Base-by-base conservation (phyloP, 2,888 invertebrate genomes). In the Diaphora mendica region DNA sequence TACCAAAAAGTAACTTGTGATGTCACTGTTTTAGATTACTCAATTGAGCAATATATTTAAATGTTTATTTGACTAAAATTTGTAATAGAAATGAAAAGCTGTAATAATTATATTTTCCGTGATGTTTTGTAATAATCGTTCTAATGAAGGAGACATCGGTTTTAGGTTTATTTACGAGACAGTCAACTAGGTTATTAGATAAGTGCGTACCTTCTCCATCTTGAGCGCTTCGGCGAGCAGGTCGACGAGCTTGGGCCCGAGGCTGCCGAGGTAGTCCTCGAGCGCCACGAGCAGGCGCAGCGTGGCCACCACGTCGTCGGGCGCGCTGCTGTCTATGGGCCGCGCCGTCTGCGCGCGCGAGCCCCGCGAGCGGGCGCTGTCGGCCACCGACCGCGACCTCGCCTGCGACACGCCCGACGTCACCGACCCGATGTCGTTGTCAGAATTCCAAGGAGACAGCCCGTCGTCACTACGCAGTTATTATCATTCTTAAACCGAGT, bases 191-290 rank as follows among this genome's bases (percentile, higher is more conserved):
- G n/a, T n/a, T n/a, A n/a, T 35, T 35, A 35, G 35, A 35, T 7
- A 35, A 39, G 39, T 11, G 39, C 39, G 9, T 15, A 73, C 96
- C 92, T 98, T 98, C 87, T 98, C 98, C 92, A 98, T 96, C 62
- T 97, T 97, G 67, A 98, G 90, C 0, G 98, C 98, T 76, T 97
- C 97, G 0, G 97, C 97, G n/a, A 98, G 92, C 79, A 98, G 90
- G 76, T 97, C 97, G 0, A 98, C 97, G 23, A 98, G 96, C 91
- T 97, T 97, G 0, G 98, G 98, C 0, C 98, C 98, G 11, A 98
- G 93, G 59, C 98, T 98, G n/a, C 98, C 98, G 69, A 98, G 93
- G 86, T 98, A 97, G 82, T 97, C 97, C 89, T 98, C 98, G 9
- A 98, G 93, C 0, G 98, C 98, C 0, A 98, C 98, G 0, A 98